A percentile compares a stretch with the other conserved stretches of the same genome.
Evolutionary conservation across 2,113 vertebrate species (phyloP).

Genomic region (Dromiciops gliroides): DNA sequence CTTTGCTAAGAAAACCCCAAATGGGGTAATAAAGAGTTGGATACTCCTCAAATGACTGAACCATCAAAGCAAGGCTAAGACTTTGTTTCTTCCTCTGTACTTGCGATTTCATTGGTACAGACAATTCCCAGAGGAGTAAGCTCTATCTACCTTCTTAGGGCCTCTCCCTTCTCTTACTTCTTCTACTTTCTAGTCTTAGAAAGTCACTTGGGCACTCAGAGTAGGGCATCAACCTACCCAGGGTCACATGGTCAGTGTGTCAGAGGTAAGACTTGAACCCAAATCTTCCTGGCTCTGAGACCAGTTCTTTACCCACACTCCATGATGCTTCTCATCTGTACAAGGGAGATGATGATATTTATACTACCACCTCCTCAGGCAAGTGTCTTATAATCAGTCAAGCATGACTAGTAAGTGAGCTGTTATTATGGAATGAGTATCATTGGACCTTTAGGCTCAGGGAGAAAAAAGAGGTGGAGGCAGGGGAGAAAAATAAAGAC

Average conservation of each 20-base stretch:
- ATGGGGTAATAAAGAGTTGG: background rate
- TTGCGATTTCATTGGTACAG: background rate
- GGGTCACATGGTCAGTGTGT: background rate
- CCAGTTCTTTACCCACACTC: background rate
- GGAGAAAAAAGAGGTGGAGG: background rate
- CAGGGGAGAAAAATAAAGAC: background rate
- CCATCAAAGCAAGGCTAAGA: background rate
- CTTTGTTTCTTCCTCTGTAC: background rate
- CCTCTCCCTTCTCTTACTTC: background rate
- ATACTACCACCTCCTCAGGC: background rate
- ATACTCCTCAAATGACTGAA: background rate
- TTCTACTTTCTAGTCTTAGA: background rate
- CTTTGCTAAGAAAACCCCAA: background rate
- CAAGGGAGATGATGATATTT: background rate
- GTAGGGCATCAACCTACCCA: background rate
- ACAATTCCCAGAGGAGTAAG: background rate
- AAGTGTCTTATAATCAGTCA: background rate
- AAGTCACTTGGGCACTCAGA: background rate
- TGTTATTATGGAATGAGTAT: background rate
- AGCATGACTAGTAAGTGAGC: background rate
- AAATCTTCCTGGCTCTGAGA: background rate
- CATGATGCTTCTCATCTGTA: background rate
- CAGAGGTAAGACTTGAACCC: background rate
- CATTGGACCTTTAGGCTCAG: slow-evolving; percentile 15
- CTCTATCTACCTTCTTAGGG: background rate